Evolutionary conservation across 2,113 vertebrate genomes (phyloP).

Genomic region (Oncorhynchus clarkii): DNA sequence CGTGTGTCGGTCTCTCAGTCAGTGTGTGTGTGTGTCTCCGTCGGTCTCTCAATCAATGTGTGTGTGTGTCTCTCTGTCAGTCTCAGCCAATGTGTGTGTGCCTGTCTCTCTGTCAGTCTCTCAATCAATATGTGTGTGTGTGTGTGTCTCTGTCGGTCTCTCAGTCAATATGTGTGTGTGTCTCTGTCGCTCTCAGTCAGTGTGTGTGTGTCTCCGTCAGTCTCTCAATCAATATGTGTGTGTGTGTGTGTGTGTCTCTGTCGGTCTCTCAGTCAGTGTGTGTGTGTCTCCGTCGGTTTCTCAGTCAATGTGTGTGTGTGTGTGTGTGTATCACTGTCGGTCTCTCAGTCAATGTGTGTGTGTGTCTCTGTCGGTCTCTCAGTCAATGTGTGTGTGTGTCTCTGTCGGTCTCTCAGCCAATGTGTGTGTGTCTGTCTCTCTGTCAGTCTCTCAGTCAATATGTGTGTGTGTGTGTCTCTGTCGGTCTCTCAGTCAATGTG

Average conservation of each 20-base stretch:
- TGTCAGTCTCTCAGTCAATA: too few relatives aligned
- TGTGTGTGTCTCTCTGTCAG: too few relatives aligned
- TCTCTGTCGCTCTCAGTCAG: conserved; percentile 15
- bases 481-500: not conserved
- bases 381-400: not conserved
- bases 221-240: not conserved
- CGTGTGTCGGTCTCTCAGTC: not conserved
- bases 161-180: conserved; percentile 11
- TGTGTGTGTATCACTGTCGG: conserved; percentile 26
- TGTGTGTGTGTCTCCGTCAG: conserved; percentile 8
- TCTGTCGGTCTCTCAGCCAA: too few relatives aligned
- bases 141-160: too few relatives aligned
- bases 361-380: conserved; percentile 12
- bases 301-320: conserved; percentile 11
- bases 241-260: too few relatives aligned
- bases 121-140: not conserved
- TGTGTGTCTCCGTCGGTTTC: too few relatives aligned
- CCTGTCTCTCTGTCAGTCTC: conserved; percentile 14
- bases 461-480: too few relatives aligned
- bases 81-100: too few relatives aligned
- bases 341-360: conserved; percentile 5
- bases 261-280: too few relatives aligned
- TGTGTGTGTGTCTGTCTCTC: too few relatives aligned
- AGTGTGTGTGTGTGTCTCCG: conserved; percentile 24
- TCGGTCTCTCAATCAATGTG: conserved; percentile 8